phyloP scores from a whole-genome alignment of 2,113 vertebrate species.

The Sciurus niger region DNA sequence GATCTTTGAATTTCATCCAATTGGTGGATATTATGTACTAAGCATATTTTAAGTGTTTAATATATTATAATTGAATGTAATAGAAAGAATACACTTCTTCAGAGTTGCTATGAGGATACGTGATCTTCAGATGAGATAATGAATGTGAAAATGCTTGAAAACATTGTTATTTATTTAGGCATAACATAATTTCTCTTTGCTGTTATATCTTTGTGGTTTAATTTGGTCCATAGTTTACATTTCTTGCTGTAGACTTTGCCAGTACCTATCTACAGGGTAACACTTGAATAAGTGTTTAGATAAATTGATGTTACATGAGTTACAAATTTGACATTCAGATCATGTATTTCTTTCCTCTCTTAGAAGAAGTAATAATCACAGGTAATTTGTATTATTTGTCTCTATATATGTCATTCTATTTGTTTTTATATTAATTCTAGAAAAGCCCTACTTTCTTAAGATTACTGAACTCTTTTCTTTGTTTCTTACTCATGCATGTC shows the following conservation, averaged over 20 bases:
- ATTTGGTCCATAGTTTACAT: background rate
- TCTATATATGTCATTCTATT: background rate
- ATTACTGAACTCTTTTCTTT: background rate
- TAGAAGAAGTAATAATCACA: conserved; percentile 28
- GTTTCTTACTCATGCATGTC: background rate
- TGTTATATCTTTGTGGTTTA: conserved; percentile 35
- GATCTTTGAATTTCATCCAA: background rate
- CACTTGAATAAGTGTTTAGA: background rate
- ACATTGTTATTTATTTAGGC: background rate
- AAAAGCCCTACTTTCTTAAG: background rate
- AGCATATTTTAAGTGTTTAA: conserved; percentile 17
- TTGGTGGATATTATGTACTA: background rate
- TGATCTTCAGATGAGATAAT: conserved; percentile 13
- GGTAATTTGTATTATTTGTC: conserved; percentile 14
- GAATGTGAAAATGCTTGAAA: conserved; percentile 57
- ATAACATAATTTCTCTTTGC: conserved; percentile 33
- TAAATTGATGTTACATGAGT: conserved; percentile 40
- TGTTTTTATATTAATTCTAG: background rate
- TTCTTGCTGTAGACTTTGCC: background rate
- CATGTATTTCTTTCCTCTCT: background rate
- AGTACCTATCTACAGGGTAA: background rate
- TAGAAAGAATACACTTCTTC: background rate
- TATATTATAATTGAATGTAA: conserved; percentile 5
- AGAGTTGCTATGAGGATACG: background rate
- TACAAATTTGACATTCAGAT: background rate